Evolutionary conservation across 2,888 invertebrate genomes (phyloP).

Genomic region (Thereva nobilitata): DNA sequence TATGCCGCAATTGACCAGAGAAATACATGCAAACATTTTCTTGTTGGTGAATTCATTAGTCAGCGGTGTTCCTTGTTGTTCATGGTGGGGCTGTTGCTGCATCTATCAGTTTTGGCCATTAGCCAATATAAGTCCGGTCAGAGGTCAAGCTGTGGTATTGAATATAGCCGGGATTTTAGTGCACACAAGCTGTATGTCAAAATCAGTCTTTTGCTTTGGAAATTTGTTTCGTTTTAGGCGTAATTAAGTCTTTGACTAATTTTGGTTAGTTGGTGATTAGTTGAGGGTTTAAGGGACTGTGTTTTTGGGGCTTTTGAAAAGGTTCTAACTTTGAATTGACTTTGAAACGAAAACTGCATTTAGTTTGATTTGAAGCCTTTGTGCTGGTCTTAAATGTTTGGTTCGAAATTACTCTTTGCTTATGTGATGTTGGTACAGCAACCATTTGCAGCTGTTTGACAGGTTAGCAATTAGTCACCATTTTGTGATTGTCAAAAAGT

Average conservation of each 20-base stretch:
- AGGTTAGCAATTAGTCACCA: no score
- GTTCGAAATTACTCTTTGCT: no score
- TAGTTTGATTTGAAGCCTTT: no score
- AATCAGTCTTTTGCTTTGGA: not conserved
- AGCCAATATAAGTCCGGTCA: slow-evolving; percentile 11
- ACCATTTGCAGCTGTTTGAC: no score
- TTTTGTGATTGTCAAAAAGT: no score
- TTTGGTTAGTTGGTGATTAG: no score
- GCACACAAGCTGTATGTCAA: not conserved
- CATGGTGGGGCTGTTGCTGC: slow-evolving; percentile 1
- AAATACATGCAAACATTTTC: not conserved
- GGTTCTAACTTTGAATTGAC: no score
- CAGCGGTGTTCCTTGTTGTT: slow-evolving; percentile 1
- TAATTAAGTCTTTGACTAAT: not conserved
- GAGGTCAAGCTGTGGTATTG: slow-evolving; percentile 13
- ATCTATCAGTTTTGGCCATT: slow-evolving; percentile 19
- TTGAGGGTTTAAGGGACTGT: no score
- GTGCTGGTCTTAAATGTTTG: no score
- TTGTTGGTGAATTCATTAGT: not conserved
- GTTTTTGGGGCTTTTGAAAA: no score
- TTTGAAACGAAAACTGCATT: no score
- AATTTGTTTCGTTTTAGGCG: not conserved
- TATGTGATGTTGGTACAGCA: no score
- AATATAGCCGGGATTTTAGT: not conserved
- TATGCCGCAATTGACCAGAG: not conserved